A percentile compares a stretch with the other conserved stretches of the same genome.
These are phyloP conservation scores for Myripristis jacobus DNA, from an alignment of 2,797 vertebrate species.

Conservation along the genomic window DNA sequence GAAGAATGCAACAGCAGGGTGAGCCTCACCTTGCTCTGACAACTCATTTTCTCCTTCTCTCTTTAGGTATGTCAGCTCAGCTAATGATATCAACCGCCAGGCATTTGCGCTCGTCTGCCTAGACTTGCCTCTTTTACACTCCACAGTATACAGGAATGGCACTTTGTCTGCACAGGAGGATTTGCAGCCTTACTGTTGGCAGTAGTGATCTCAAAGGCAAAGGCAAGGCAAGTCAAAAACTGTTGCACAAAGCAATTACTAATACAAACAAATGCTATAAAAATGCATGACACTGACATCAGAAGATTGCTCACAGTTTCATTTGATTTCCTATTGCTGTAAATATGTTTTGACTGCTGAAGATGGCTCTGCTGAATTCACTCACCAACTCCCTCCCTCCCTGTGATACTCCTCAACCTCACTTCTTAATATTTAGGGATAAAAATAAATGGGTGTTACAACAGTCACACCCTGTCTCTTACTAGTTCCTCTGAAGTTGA, in stretches of 20 bases:
- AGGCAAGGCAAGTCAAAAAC: background rate
- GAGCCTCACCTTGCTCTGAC: conserved; percentile 19
- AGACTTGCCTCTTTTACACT: conserved; percentile 54
- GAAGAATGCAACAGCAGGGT: background rate
- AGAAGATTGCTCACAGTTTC: background rate
- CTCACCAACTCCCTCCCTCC: background rate
- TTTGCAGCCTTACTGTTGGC: background rate
- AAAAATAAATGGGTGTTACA: too few relatives aligned
- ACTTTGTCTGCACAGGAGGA: conserved; percentile 26
- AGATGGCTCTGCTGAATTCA: background rate
- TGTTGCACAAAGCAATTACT: background rate
- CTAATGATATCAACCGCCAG: conserved; percentile 51
- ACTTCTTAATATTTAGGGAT: too few relatives aligned
- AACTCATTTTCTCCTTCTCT: conserved; percentile 36
- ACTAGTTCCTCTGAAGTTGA: conserved; percentile 76
- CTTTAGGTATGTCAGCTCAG: conserved; percentile 37
- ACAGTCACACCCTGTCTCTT: background rate
- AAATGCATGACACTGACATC: background rate
- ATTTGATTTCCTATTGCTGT: too few relatives aligned
- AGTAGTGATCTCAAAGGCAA: conserved; percentile 1
- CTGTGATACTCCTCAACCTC: background rate
- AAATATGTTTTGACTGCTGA: too few relatives aligned
- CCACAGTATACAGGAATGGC: background rate
- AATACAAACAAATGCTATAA: too few relatives aligned
- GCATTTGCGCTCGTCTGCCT: conserved; percentile 53